Conservation (phyloP, 2,888 invertebrate species). For the Seira sanloemensis region DNA sequence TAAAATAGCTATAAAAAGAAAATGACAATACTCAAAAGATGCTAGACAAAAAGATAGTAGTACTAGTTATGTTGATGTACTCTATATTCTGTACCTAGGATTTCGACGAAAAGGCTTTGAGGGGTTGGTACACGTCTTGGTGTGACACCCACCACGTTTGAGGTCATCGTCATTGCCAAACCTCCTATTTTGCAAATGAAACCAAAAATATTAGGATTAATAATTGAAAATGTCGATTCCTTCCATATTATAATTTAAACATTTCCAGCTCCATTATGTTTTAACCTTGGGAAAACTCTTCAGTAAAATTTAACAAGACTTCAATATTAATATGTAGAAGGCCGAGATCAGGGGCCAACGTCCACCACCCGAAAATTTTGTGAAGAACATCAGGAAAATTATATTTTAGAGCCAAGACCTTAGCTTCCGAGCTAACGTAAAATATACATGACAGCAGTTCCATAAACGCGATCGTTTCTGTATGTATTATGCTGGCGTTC, state of each 20-base stretch:
- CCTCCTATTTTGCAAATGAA: too few species aligned
- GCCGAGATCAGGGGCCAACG: constrained; percentile 54
- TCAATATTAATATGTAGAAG: constrained; percentile 66
- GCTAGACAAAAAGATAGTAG: too few species aligned
- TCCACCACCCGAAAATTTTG: constrained; percentile 70
- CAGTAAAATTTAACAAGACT: constrained; percentile 69
- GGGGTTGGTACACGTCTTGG: constrained; percentile 66
- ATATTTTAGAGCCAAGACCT: constrained; percentile 51
- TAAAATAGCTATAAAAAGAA: too few species aligned
- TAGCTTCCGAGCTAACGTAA: constrained; percentile 60
- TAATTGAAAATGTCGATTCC: too few species aligned
- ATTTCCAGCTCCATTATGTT: too few species aligned
- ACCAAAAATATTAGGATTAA: too few species aligned
- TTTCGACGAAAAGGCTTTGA: constrained; percentile 66
- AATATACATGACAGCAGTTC: constrained; percentile 60
- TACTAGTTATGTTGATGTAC: too few species aligned
- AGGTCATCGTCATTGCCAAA: constrained; percentile 67
- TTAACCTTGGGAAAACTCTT: constrained; percentile 69
- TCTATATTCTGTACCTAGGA: constrained; percentile 57
- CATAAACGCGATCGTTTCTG: constrained; percentile 64
- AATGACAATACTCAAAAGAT: neutral
- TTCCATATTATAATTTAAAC: too few species aligned
- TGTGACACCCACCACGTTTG: constrained; percentile 65
- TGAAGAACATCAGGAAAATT: constrained; percentile 65
- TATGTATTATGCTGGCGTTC: constrained; percentile 40